Evolutionary conservation across 2,797 vertebrate genomes (phyloP).

Genomic region (Gallinago nigripennis): DNA sequence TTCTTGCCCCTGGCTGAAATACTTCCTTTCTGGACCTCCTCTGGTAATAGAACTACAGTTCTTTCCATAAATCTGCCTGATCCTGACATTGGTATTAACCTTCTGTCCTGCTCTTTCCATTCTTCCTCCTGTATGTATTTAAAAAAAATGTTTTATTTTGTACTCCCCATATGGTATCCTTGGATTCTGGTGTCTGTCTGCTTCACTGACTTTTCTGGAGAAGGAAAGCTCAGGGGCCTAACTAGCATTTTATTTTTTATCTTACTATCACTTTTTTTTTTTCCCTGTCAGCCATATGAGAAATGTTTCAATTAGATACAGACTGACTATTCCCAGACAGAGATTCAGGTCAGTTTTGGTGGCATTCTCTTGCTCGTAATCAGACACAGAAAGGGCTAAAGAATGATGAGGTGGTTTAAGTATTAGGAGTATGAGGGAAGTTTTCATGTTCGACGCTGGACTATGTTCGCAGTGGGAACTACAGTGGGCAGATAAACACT

Average conservation of each 20-base stretch:
- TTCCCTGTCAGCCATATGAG: neutral
- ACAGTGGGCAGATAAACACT: neutral
- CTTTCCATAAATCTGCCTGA: neutral
- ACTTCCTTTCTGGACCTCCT: neutral
- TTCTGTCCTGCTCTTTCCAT: neutral
- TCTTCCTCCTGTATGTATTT: neutral
- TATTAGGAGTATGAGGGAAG: neutral
- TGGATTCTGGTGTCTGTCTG: neutral
- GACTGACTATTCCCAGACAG: neutral
- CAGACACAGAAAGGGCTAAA: neutral
- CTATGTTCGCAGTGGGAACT: neutral
- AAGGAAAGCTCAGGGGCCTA: accelerated
- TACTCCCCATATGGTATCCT: neutral
- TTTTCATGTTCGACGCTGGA: neutral
- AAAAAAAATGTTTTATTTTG: neutral
- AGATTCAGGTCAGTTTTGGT: neutral
- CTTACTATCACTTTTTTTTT: neutral
- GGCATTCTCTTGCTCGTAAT: neutral
- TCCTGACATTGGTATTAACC: neutral
- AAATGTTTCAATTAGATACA: neutral
- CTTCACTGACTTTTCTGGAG: neutral
- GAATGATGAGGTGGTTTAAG: neutral
- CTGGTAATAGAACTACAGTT: neutral
- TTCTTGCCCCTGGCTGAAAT: neutral
- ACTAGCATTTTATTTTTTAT: neutral